Conservation (phyloP, 2,888 invertebrate genomes). For the Apeira syringaria region DNA sequence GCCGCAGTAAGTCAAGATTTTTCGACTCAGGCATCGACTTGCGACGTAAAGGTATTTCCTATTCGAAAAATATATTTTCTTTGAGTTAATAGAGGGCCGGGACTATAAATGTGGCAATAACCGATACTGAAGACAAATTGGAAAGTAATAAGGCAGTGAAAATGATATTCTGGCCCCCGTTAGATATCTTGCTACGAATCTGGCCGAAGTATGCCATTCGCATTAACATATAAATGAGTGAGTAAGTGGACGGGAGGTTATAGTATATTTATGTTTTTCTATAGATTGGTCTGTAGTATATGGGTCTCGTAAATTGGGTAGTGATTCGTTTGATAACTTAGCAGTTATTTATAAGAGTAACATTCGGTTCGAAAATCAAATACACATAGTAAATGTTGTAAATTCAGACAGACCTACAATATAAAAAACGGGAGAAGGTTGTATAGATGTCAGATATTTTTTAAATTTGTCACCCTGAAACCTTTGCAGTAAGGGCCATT, state of each 20-base stretch:
- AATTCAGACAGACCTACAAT: too few species aligned
- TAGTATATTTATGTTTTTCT: conserved; percentile 59
- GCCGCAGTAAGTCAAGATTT: conserved; percentile 83
- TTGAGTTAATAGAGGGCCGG: conserved; percentile 45
- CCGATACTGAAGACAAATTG: conserved; percentile 80
- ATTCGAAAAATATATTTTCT: conserved; percentile 33
- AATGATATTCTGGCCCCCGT: conserved; percentile 77
- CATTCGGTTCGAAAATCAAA: too few species aligned
- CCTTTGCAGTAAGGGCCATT: too few species aligned
- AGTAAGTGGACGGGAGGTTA: conserved; percentile 74
- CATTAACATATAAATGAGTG: conserved; percentile 83
- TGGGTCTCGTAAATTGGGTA: conserved; percentile 54
- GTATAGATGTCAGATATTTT: too few species aligned
- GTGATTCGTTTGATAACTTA: conserved; percentile 37
- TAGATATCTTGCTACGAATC: conserved; percentile 77
- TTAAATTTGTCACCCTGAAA: too few species aligned
- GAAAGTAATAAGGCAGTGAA: conserved; percentile 83
- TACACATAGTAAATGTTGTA: too few species aligned
- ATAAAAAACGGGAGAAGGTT: too few species aligned
- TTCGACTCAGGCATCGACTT: conserved; percentile 82
- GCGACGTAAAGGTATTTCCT: conserved; percentile 77
- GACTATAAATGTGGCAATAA: conserved; percentile 74
- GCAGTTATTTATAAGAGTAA: too few species aligned
- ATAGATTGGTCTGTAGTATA: conserved; percentile 52
- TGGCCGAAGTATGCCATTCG: conserved; percentile 65